These are phyloP conservation scores for Apus apus DNA, from an alignment of 2,113 vertebrate species.

Conservation along the genomic window DNA sequence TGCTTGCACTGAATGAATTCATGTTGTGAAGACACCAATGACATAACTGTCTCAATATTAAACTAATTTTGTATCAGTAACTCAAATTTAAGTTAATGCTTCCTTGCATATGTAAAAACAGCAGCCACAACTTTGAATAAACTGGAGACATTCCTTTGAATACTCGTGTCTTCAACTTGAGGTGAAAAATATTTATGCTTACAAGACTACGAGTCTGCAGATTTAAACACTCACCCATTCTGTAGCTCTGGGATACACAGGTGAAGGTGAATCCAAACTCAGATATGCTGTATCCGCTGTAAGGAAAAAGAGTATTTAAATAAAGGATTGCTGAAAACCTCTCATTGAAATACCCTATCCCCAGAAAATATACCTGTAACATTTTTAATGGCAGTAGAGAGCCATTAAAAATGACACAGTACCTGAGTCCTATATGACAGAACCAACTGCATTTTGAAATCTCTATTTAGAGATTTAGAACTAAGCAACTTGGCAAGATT, in stretches of 20 bases:
- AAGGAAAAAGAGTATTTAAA: not conserved
- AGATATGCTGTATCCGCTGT: not conserved
- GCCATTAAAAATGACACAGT: not conserved
- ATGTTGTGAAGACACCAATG: not conserved
- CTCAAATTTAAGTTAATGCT: not conserved
- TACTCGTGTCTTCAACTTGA: not conserved
- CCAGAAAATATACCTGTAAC: not conserved
- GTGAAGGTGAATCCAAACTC: not conserved
- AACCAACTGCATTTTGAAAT: not conserved
- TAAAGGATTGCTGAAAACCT: not conserved
- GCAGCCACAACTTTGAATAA: not conserved
- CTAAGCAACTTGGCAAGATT: not conserved
- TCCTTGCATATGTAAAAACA: not conserved
- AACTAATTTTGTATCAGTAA: fast-evolving
- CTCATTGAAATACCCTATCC: not conserved
- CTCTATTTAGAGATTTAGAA: not conserved
- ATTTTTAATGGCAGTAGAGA: not conserved
- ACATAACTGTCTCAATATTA: not conserved
- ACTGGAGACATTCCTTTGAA: not conserved
- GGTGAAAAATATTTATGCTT: not conserved
- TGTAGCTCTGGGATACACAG: not conserved
- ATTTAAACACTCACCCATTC: not conserved
- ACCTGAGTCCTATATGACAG: not conserved
- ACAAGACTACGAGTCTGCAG: not conserved
- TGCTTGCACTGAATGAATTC: not conserved